Percentiles rank a stretch among this genome's conserved stretches.
Evolutionary conservation across 2,113 vertebrate genomes (phyloP).

Genomic region (Cacatua alba): DNA sequence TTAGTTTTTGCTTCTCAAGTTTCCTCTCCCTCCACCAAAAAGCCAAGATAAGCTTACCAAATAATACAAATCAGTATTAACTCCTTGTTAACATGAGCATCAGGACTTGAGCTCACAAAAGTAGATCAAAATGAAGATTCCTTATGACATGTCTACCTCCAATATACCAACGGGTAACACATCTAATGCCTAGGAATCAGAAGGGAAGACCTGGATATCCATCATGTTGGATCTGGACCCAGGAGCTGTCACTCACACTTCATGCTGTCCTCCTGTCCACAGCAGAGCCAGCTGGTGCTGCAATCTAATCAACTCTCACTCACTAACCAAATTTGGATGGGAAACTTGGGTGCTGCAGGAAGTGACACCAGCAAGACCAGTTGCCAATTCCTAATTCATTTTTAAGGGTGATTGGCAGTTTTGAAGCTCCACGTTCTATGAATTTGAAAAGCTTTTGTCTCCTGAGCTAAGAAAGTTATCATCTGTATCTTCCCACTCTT

Average conservation of each 20-base stretch:
- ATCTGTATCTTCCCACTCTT: background rate
- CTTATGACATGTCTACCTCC: background rate
- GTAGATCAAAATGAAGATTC: background rate
- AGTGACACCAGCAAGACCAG: background rate
- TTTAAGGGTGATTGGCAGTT: background rate
- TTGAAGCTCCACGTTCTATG: background rate
- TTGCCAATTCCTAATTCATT: conserved; percentile 9
- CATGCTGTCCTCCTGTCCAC: background rate
- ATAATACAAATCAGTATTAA: background rate
- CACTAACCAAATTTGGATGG: background rate
- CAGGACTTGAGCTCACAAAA: background rate
- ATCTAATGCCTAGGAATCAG: background rate
- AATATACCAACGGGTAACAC: fast-evolving
- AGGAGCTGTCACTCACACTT: background rate
- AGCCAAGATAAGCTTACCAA: conserved; percentile 38
- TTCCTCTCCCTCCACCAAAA: background rate
- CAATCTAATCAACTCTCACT: background rate
- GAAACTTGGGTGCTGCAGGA: background rate
- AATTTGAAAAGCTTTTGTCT: background rate
- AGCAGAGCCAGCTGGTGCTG: background rate
- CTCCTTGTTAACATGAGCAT: background rate
- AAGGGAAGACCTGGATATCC: background rate
- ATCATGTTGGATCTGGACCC: background rate
- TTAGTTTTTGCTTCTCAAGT: conserved; percentile 45
- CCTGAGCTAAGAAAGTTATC: background rate